Conservation (phyloP, 2,888 invertebrate genomes). For the Ferrisia virgata region DNA sequence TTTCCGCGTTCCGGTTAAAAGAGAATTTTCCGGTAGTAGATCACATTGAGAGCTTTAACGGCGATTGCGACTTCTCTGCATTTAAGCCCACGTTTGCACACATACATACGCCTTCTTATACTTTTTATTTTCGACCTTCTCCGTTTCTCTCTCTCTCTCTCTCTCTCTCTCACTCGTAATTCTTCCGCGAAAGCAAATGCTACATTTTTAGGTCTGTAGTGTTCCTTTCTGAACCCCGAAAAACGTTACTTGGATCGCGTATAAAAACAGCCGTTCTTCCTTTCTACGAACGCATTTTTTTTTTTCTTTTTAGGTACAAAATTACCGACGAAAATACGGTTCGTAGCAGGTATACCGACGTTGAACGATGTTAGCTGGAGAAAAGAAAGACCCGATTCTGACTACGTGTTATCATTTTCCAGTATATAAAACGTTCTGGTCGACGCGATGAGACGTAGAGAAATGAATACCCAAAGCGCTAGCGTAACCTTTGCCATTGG, state of each 20-base stretch:
- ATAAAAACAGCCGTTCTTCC: not conserved
- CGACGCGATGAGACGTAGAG: not conserved
- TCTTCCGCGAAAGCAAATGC: not conserved
- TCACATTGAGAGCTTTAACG: not conserved
- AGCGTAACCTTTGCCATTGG: too few species aligned
- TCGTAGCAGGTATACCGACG: too few species aligned
- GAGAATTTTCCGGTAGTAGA: not conserved
- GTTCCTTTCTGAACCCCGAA: too few species aligned
- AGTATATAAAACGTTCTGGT: not conserved
- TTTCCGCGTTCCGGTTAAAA: not conserved
- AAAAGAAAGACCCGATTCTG: not conserved
- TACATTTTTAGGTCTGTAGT: too few species aligned
- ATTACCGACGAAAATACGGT: not conserved
- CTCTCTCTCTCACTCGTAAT: not conserved
- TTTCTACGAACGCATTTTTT: not conserved
- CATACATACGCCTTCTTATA: too few species aligned
- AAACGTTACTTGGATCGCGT: not conserved
- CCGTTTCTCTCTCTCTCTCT: too few species aligned
- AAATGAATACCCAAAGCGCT: not conserved
- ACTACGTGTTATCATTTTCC: not conserved
- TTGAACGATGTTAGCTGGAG: too few species aligned
- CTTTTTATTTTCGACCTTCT: too few species aligned
- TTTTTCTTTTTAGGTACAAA: not conserved
- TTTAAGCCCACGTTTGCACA: too few species aligned
- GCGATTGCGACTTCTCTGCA: not conserved